phyloP scores from a whole-genome alignment of 2,797 vertebrate genomes.

The Ctenopoma kingsleyae region DNA sequence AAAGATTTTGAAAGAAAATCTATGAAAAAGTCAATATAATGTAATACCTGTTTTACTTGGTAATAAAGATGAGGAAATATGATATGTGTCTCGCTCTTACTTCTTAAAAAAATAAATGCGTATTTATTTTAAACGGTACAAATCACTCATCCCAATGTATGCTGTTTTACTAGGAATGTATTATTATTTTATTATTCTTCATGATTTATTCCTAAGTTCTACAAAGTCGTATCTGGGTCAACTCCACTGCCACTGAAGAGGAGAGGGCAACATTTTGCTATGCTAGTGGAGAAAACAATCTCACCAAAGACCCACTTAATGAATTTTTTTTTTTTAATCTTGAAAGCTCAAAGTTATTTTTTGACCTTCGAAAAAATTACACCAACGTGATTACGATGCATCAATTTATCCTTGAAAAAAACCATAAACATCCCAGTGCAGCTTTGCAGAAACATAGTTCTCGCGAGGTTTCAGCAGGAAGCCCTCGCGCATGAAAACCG shows the following conservation, averaged over 20 bases:
- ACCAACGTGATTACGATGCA: no score
- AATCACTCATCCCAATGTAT: no score
- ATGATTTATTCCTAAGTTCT: background rate
- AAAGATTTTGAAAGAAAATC: constrained; percentile 88
- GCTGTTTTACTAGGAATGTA: background rate
- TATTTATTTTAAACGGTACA: background rate
- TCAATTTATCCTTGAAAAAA: no score
- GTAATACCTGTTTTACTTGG: constrained; percentile 85
- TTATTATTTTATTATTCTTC: background rate
- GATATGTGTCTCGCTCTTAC: constrained; percentile 38
- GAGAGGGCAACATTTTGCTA: no score
- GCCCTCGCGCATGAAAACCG: background rate
- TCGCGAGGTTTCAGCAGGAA: no score
- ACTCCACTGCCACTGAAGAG: background rate
- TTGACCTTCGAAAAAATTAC: background rate
- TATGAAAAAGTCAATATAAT: constrained; percentile 86
- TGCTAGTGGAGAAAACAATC: background rate
- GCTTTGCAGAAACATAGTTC: no score
- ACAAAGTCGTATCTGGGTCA: background rate
- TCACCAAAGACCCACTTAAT: background rate
- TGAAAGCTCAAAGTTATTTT: background rate
- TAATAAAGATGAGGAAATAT: constrained; percentile 90
- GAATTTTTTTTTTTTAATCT: background rate
- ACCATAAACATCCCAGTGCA: no score
- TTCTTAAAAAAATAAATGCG: constrained; percentile 21